Conservation (phyloP, 1,140 invertebrate genomes). For the Drosophila burlai region DNA sequence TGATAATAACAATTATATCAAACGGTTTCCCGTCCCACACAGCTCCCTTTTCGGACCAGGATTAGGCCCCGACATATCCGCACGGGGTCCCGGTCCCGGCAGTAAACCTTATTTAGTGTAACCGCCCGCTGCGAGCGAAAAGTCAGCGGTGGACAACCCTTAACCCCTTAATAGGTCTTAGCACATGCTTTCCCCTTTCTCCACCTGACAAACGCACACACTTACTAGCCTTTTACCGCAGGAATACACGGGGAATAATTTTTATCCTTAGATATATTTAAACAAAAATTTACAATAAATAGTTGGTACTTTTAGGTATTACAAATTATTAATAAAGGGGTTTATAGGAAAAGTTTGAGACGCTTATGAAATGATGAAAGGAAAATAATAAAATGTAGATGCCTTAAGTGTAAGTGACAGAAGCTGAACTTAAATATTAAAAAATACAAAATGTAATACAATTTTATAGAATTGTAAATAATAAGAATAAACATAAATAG, state of each 20-base stretch:
- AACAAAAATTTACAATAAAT: not conserved
- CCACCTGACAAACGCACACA: constrained; percentile 3
- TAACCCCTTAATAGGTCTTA: constrained; percentile 40
- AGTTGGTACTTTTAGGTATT: not conserved
- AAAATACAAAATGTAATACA: too few relatives aligned
- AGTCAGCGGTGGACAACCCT: constrained; percentile 59
- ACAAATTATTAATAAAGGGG: not conserved
- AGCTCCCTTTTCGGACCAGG: constrained; percentile 12
- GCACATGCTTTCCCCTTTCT: constrained; percentile 33
- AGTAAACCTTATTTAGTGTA: constrained; percentile 37
- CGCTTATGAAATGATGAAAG: not conserved
- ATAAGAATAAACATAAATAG: too few relatives aligned
- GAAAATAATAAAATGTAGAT: not conserved
- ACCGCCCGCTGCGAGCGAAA: constrained; percentile 41
- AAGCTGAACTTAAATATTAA: too few relatives aligned
- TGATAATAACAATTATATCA: constrained; percentile 38
- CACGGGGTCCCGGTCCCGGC: constrained; percentile 35
- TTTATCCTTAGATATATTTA: too few relatives aligned
- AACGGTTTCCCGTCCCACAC: constrained; percentile 19
- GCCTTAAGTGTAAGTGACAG: too few relatives aligned
- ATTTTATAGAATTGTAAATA: too few relatives aligned
- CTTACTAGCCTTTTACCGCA: constrained; percentile 8
- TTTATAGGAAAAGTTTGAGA: not conserved
- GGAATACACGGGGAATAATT: constrained; percentile 12
- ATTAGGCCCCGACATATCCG: constrained; percentile 37